These are phyloP conservation scores for Cardiocondyla obscurior DNA, from an alignment of 1,140 invertebrate species.

Conservation along the genomic window DNA sequence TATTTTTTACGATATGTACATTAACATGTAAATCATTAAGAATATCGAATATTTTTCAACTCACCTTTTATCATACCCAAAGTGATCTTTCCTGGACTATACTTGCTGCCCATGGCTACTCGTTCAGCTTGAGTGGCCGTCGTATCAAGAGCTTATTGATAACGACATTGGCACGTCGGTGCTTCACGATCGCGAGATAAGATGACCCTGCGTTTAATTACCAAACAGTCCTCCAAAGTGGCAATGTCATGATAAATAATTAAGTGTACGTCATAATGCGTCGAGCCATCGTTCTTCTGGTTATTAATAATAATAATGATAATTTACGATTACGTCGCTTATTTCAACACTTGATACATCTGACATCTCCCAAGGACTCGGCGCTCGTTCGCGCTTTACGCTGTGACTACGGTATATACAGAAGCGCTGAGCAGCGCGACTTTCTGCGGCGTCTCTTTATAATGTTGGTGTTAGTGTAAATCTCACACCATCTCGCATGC, in stretches of 20 bases:
- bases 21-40: no score
- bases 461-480: no score
- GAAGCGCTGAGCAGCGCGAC: no score
- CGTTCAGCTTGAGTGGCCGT: not conserved
- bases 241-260: not conserved
- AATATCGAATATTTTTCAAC: no score
- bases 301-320: conserved; percentile 1
- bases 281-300: not conserved
- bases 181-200: not conserved
- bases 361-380: not conserved
- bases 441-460: no score
- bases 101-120: conserved; percentile 75
- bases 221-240: not conserved
- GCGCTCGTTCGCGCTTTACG: not conserved
- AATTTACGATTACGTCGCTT: not conserved
- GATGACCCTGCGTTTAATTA: not conserved
- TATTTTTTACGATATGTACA: no score
- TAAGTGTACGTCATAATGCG: not conserved
- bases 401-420: not conserved
- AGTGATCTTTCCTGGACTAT: conserved; percentile 79
- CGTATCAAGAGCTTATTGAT: conserved; percentile 6
- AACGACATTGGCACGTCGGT: conserved; percentile 8
- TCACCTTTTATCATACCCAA: conserved; percentile 81
- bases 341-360: not conserved
- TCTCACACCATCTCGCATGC: no score